A percentile compares a stretch with the other conserved stretches of the same genome.
These are phyloP conservation scores for Dipodomys spectabilis DNA, from an alignment of 2,113 vertebrate species.

Conservation along the genomic window DNA sequence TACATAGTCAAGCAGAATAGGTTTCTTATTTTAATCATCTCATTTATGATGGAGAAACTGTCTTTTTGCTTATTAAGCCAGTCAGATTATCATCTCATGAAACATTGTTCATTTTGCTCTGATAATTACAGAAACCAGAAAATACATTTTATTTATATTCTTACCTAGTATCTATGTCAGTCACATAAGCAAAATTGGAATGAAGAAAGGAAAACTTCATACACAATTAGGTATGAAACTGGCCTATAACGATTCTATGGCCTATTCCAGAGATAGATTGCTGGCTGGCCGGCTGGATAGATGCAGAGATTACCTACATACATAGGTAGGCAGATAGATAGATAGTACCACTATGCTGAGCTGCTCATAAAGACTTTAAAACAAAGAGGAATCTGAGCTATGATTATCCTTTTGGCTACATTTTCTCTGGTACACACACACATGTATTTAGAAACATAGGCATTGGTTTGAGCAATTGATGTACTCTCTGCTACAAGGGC, in stretches of 20 bases:
- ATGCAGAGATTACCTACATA: neutral
- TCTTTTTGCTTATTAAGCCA: neutral
- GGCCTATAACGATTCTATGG: neutral
- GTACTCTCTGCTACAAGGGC: neutral
- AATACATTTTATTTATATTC: neutral
- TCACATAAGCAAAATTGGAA: neutral
- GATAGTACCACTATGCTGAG: neutral
- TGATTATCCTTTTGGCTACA: neutral
- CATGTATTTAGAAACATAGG: neutral
- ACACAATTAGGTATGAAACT: neutral
- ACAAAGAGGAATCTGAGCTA: neutral
- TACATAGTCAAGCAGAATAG: neutral
- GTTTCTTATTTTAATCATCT: neutral
- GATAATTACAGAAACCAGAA: neutral
- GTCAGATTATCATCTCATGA: neutral
- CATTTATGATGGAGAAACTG: neutral
- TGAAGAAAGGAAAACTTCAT: neutral
- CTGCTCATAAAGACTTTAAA: neutral
- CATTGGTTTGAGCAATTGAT: neutral
- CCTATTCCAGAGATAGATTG: neutral
- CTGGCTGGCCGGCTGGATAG: too few species aligned
- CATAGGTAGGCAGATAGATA: neutral
- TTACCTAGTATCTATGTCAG: constrained; percentile 4
- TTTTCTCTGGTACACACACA: neutral
- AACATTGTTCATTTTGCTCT: neutral